phyloP scores from a whole-genome alignment of 2,113 vertebrate genomes.

The Alouatta palliata region DNA sequence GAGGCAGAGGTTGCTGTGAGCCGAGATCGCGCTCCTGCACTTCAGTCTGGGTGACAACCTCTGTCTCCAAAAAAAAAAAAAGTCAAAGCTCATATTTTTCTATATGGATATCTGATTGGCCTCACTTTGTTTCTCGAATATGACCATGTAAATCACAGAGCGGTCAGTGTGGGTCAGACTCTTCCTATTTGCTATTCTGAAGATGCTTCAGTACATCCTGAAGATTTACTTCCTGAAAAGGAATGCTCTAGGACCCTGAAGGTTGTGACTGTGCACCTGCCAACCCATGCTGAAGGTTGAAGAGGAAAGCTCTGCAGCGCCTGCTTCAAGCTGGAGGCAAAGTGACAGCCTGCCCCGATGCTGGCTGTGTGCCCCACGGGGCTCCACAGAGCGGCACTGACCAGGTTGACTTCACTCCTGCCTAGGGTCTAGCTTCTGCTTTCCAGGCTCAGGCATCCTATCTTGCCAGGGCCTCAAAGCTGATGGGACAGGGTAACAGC shows the following conservation, averaged over 20 bases:
- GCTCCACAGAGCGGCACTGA: neutral
- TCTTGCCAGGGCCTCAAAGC: neutral
- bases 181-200: neutral
- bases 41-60: no score
- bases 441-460: neutral
- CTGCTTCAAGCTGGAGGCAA: neutral
- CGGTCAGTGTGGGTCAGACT: neutral
- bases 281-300: neutral
- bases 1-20: no score
- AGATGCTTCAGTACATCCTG: neutral
- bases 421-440: neutral
- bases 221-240: neutral
- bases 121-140: neutral
- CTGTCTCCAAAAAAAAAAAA: no score
- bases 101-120: neutral
- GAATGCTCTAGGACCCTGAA: neutral
- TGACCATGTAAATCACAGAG: neutral
- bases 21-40: no score
- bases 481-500: neutral
- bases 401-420: neutral
- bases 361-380: neutral
- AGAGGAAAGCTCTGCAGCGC: neutral
- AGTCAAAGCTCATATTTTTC: neutral
- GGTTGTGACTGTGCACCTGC: neutral
- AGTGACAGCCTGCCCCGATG: neutral